Evolutionary conservation across 2,888 invertebrate species (phyloP).

Genomic region (Tachystola acroxantha): DNA sequence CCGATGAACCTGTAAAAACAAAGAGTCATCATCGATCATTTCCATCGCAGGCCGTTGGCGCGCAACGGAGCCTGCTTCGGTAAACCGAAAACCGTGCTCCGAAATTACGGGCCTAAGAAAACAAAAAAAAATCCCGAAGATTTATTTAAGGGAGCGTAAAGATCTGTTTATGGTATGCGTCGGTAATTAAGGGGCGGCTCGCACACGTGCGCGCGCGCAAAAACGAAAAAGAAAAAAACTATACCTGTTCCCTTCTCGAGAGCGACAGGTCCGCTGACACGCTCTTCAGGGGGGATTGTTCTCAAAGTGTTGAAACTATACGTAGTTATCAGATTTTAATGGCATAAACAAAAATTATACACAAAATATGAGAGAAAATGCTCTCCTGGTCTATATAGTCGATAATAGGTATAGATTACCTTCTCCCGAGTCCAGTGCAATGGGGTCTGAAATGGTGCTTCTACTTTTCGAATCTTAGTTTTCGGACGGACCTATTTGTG

Average conservation of each 20-base stretch:
- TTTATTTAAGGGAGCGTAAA: slow-evolving; percentile 79
- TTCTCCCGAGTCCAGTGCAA: no score
- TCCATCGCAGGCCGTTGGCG: slow-evolving; percentile 30
- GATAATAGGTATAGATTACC: no score
- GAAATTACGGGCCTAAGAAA: slow-evolving; percentile 70
- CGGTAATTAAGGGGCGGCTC: slow-evolving; percentile 74
- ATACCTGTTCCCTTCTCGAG: slow-evolving; percentile 67
- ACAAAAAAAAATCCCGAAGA: slow-evolving; percentile 57
- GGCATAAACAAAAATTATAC: no score
- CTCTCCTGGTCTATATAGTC: no score
- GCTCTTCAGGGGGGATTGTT: slow-evolving; percentile 41
- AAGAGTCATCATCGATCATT: slow-evolving; percentile 66
- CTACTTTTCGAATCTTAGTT: no score
- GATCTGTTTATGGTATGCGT: slow-evolving; percentile 79
- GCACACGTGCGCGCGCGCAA: slow-evolving; percentile 73
- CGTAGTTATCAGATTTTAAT: no score
- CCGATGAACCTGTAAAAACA: slow-evolving; percentile 67
- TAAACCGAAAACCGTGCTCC: slow-evolving; percentile 63
- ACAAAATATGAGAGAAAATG: no score
- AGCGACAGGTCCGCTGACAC: slow-evolving; percentile 75
- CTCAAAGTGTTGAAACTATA: slow-evolving; percentile 36
- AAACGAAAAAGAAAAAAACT: slow-evolving; percentile 68
- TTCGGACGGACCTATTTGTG: no score
- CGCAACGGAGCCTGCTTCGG: slow-evolving; percentile 33
- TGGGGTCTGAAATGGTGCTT: no score